A percentile compares a stretch with the other conserved stretches of the same genome.
Conservation (phyloP, 2,797 vertebrate genomes). For the Melopsittacus undulatus region DNA sequence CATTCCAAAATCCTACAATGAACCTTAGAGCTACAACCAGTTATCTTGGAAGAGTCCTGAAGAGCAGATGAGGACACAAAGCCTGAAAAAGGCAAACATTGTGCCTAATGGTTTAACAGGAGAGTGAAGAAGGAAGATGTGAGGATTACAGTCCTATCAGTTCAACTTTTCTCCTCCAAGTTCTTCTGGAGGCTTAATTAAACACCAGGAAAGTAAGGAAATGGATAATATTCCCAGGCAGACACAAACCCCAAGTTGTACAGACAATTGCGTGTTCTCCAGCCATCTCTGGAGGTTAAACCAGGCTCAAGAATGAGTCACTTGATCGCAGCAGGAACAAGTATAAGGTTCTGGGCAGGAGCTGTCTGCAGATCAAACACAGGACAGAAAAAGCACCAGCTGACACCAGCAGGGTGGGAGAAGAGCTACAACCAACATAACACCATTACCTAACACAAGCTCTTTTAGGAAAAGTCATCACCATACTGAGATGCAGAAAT, state of each 20-base stretch:
- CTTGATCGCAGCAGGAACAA: neutral
- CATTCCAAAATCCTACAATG: neutral
- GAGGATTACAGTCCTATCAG: neutral
- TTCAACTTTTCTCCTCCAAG: neutral
- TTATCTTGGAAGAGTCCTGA: neutral
- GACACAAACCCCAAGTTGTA: neutral
- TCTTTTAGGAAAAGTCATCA: neutral
- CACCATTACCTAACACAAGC: neutral
- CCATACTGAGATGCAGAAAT: fast-evolving
- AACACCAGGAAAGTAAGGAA: neutral
- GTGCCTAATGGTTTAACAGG: neutral
- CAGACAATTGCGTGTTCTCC: neutral
- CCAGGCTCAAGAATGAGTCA: neutral
- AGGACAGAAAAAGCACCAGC: neutral
- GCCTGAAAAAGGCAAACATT: neutral
- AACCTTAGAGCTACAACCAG: neutral
- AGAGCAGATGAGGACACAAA: neutral
- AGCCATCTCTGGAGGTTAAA: neutral
- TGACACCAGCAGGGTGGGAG: neutral
- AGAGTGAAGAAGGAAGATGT: neutral
- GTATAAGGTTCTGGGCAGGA: neutral
- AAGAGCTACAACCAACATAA: neutral
- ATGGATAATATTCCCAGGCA: neutral
- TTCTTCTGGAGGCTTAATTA: neutral
- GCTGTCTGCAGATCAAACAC: neutral